A percentile compares a stretch with the other conserved stretches of the same genome.
phyloP scores from a whole-genome alignment of 2,797 vertebrate genomes.

The Neoniphon sammara region DNA sequence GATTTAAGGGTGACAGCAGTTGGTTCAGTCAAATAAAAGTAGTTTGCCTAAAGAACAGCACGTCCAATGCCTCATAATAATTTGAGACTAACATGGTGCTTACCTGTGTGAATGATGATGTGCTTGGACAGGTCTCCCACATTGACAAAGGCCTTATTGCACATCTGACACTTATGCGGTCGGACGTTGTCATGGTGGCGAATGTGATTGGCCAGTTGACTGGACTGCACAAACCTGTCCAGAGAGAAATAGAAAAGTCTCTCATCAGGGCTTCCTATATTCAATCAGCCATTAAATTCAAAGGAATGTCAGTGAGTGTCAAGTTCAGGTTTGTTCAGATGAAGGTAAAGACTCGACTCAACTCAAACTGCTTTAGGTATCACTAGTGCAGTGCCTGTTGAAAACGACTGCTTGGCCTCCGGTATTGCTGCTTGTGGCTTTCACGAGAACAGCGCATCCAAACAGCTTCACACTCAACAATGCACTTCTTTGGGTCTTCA shows the following conservation, averaged over 20 bases:
- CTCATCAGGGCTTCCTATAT: not conserved
- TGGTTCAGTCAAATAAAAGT: not conserved
- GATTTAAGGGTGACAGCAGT: not conserved
- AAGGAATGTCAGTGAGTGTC: not conserved
- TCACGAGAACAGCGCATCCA: too few relatives aligned
- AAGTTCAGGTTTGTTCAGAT: too few relatives aligned
- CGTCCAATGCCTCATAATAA: not conserved
- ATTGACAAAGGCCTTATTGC: constrained; percentile 97
- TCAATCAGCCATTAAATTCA: not conserved
- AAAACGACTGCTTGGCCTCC: too few relatives aligned
- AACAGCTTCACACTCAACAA: too few relatives aligned
- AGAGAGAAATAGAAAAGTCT: constrained; percentile 5
- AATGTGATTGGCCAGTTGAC: constrained; percentile 98
- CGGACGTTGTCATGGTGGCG: constrained; percentile 98
- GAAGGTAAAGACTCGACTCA: too few relatives aligned
- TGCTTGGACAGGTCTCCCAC: constrained; percentile 98
- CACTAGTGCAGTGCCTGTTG: too few relatives aligned
- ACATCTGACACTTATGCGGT: constrained; percentile 96
- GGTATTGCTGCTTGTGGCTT: too few relatives aligned
- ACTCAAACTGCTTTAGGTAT: not conserved
- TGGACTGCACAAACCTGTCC: constrained; percentile 95
- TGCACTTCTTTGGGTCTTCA: too few relatives aligned
- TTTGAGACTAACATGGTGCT: not conserved
- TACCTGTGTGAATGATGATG: constrained; percentile 98
- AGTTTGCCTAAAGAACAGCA: too few relatives aligned